Conservation (phyloP, 2,797 vertebrate species). For the Alca torda region DNA sequence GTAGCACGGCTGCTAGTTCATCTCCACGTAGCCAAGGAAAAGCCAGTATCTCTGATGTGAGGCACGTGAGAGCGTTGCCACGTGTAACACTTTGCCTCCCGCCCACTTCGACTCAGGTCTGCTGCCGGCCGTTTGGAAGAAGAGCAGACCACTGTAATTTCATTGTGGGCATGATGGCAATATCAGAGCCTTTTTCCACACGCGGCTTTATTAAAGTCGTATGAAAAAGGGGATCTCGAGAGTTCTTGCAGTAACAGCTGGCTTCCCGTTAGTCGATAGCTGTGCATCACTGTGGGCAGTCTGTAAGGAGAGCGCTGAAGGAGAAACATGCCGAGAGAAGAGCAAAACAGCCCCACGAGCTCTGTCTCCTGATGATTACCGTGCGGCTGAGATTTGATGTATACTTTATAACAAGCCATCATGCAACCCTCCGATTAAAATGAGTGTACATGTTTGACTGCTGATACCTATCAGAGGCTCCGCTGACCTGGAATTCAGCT, state of each 20-base stretch:
- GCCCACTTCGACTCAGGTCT: accelerated
- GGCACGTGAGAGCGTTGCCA: accelerated
- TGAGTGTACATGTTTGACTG: neutral
- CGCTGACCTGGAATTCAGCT: neutral
- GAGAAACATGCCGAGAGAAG: neutral
- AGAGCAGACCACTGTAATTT: neutral
- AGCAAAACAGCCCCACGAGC: neutral
- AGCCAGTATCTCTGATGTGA: neutral
- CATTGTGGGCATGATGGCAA: neutral
- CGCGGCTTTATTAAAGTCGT: neutral
- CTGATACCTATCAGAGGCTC: neutral
- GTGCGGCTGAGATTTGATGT: neutral
- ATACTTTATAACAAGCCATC: neutral
- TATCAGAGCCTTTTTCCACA: neutral
- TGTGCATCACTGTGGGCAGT: neutral
- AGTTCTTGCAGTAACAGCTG: neutral
- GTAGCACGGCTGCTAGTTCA: neutral
- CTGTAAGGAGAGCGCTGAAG: neutral
- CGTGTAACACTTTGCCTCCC: accelerated
- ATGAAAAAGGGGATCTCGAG: neutral
- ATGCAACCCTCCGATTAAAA: neutral
- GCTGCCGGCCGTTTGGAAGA: neutral
- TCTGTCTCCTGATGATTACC: neutral
- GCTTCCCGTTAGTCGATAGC: neutral
- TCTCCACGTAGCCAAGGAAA: neutral